Percentiles rank a stretch among this genome's conserved stretches.
phyloP scores from a whole-genome alignment of 1,140 invertebrate species.

The Sycophila sp. region DNA sequence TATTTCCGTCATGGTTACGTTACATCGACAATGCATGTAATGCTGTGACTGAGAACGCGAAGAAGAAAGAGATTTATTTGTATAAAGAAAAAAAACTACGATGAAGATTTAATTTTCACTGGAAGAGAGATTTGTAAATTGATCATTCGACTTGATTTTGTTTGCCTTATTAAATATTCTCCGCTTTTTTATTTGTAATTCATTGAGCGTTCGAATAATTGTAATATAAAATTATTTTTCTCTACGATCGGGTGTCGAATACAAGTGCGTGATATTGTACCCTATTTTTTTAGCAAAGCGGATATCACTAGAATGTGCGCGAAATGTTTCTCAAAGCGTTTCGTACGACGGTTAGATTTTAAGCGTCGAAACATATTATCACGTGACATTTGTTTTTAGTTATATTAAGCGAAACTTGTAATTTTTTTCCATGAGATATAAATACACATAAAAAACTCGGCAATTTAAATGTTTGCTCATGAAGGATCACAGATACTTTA shows the following conservation, averaged over 20 bases:
- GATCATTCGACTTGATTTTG: conserved; percentile 18
- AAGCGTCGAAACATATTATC: conserved; percentile 30
- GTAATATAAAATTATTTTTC: conserved; percentile 39
- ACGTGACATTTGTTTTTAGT: conserved; percentile 20
- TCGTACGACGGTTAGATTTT: conserved; percentile 21
- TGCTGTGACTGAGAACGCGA: conserved; percentile 26
- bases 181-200: conserved; percentile 10
- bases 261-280: conserved; percentile 32
- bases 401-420: conserved; percentile 16
- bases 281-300: conserved; percentile 33
- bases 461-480: conserved; percentile 38
- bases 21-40: conserved; percentile 6
- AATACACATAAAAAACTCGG: conserved; percentile 21
- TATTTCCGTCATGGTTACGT: conserved; percentile 8
- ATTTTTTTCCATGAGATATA: conserved; percentile 25
- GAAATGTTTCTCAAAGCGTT: conserved; percentile 1
- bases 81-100: conserved; percentile 18
- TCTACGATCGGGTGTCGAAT: conserved; percentile 25
- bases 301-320: conserved; percentile 21
- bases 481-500: conserved; percentile 36
- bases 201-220: conserved; percentile 13
- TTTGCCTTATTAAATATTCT: conserved; percentile 8
- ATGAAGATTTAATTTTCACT: conserved; percentile 11
- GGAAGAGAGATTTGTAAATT: conserved; percentile 23
- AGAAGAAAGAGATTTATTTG: conserved; percentile 21